Evolutionary conservation across 2,888 invertebrate genomes (phyloP).

Genomic region (Drosophila mercatorum): DNA sequence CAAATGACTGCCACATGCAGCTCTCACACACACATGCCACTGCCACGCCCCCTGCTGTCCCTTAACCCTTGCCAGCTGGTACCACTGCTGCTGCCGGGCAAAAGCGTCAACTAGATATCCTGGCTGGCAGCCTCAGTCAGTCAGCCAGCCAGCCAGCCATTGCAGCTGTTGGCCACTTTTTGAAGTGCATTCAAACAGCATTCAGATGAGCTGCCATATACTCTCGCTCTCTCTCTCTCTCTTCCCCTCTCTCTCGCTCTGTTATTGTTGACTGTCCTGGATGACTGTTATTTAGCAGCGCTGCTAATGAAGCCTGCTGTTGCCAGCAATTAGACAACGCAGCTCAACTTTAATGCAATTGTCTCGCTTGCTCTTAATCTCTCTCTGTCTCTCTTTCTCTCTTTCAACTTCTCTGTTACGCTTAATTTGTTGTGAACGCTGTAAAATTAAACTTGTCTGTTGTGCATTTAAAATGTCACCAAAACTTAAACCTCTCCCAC

Average conservation of each 20-base stretch:
- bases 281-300: constrained; percentile 69
- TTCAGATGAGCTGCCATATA: constrained; percentile 67
- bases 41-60: neutral
- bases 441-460: constrained; percentile 78
- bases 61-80: constrained; percentile 13
- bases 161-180: constrained; percentile 50
- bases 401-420: constrained; percentile 42
- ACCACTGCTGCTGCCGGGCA: constrained; percentile 1
- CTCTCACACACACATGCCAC: constrained; percentile 6
- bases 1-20: constrained; percentile 60
- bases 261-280: constrained; percentile 40
- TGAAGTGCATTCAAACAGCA: constrained; percentile 67
- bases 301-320: constrained; percentile 75
- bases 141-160: constrained; percentile 30
- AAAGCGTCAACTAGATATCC: constrained; percentile 18
- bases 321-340: constrained; percentile 76
- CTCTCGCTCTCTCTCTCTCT: neutral
- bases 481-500: constrained; percentile 24
- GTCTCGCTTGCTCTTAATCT: constrained; percentile 27
- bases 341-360: constrained; percentile 70
- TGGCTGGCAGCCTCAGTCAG: constrained; percentile 25
- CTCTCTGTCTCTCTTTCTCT: neutral
- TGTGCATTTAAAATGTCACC: constrained; percentile 78
- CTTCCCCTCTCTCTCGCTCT: neutral
- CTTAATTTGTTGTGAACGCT: constrained; percentile 77